Conservation (phyloP, 2,888 invertebrate species). For the Parnassius mnemosyne region DNA sequence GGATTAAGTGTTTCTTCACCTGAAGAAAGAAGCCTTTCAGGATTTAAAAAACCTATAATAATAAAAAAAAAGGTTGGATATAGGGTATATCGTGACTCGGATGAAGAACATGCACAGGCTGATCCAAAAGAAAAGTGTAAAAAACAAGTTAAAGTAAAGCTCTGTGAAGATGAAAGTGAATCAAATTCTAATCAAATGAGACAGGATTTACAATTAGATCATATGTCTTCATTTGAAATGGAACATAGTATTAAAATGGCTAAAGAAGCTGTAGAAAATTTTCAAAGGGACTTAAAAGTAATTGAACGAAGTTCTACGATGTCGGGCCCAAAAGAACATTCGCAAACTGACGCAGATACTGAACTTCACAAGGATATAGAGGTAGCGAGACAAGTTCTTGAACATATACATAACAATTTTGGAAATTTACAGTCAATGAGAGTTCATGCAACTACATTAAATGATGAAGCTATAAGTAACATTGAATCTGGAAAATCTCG, state of each 20-base stretch:
- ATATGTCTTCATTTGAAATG: conserved; percentile 51
- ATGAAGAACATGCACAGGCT: conserved; percentile 54
- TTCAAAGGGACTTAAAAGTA: conserved; percentile 55
- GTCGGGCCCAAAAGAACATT: conserved; percentile 37
- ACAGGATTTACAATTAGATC: conserved; percentile 33
- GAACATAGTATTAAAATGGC: conserved; percentile 63
- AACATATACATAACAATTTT: conserved; percentile 56
- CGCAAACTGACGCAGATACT: conserved; percentile 41
- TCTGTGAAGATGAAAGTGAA: conserved; percentile 52
- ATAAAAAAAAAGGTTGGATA: conserved; percentile 61
- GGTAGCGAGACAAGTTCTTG: conserved; percentile 55
- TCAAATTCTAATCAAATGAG: conserved; percentile 40
- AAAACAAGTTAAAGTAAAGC: conserved; percentile 61
- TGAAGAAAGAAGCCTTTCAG: conserved; percentile 43
- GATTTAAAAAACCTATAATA: conserved; percentile 55
- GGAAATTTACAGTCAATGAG: conserved; percentile 52
- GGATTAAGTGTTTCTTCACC: conserved; percentile 31
- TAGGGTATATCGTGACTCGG: conserved; percentile 60
- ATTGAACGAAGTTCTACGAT: conserved; percentile 45
- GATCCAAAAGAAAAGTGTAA: conserved; percentile 56
- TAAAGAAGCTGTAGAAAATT: conserved; percentile 64
- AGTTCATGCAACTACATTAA: conserved; percentile 41
- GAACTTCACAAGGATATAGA: conserved; percentile 61
- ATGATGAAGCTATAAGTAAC: conserved; percentile 39
- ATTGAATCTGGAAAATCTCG: conserved; percentile 51